Percentiles rank a stretch among this genome's conserved stretches.
Conservation (phyloP, 2,888 invertebrate genomes). For the Oscheius myriophilus region DNA sequence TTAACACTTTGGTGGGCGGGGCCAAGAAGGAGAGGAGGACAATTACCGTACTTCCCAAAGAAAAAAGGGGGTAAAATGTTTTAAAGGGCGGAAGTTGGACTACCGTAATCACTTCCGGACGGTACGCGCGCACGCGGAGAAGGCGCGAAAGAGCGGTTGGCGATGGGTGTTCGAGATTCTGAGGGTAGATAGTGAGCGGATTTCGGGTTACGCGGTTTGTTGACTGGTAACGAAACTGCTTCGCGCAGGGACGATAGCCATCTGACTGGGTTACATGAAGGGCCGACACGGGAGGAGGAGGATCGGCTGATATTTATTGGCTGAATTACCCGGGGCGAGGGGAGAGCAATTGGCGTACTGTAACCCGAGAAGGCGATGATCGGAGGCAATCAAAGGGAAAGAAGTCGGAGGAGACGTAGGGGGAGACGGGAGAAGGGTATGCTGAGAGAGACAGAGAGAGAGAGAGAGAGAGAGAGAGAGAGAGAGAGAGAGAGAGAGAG, state of each 20-base stretch:
- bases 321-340: neutral
- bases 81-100: no score
- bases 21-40: no score
- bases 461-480: constrained; percentile 5
- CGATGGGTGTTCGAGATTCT: no score
- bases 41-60: no score
- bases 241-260: constrained; percentile 6
- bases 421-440: neutral
- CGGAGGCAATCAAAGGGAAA: constrained; percentile 16
- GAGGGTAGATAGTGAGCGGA: constrained; percentile 5
- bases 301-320: no score
- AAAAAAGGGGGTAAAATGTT: no score
- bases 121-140: no score
- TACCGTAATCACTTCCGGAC: no score
- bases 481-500: neutral
- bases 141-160: no score
- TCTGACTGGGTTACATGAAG: constrained; percentile 24
- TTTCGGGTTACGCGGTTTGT: constrained; percentile 24
- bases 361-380: constrained; percentile 20
- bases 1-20: neutral
- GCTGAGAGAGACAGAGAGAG: neutral
- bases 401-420: constrained; percentile 2
- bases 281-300: neutral
- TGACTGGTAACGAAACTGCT: constrained; percentile 20
- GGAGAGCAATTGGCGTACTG: constrained; percentile 9